Evolutionary conservation across 2,797 vertebrate species (phyloP), one percentile per base, ranked within the genome.

Genomic region (Anabas testudineus): DNA sequence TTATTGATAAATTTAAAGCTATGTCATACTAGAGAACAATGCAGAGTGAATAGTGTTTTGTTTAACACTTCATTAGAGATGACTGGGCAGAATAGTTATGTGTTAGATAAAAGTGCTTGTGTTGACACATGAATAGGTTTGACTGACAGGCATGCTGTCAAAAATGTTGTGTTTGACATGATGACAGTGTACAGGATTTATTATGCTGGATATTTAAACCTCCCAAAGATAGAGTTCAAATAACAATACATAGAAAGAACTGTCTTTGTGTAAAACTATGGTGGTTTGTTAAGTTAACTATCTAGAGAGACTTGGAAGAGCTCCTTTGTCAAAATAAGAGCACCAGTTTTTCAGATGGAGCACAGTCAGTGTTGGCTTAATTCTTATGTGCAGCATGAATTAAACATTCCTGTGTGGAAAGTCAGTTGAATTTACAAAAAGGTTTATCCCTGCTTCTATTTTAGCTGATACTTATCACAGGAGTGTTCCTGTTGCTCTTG

Each of bases 1-100:
- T 72, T 69, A 56, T 49, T 66, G 53, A 54, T 18, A 1, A 21
- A 32, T 56, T 24, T 59, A 46, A 47, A 61, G 57, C 49, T 59
- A 48, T 80, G 67, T 74, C 63, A 57, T 39, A 54, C 34, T 42
- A 65, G 21, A 13, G 57, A 45, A 58, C 5, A 13, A 60, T 37
- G 30, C 42, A 41, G n/a, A 28, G 24, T 26, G 5, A 62, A n/a
- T 18, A 13, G 6, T 30, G 16, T 65, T 64, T 64, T 1, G 24
- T 10, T 32, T 4, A 36, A 60, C 21, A 55, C 22, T 47, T 28
- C 4, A n/a, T 9, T 13, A 14, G 24, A 0, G 1, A 58, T 67
- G 39, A 21, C n/a, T 10, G n/a, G n/a, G n/a, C n/a, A 36, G n/a
- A 30, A 21, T 1, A 24, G 32, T 42, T 68, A 75, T 21, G 16